These are phyloP conservation scores for Temnopleurus reevesii DNA, from an alignment of 53 echinoderm and acorn worm species.

Conservation along the genomic window DNA sequence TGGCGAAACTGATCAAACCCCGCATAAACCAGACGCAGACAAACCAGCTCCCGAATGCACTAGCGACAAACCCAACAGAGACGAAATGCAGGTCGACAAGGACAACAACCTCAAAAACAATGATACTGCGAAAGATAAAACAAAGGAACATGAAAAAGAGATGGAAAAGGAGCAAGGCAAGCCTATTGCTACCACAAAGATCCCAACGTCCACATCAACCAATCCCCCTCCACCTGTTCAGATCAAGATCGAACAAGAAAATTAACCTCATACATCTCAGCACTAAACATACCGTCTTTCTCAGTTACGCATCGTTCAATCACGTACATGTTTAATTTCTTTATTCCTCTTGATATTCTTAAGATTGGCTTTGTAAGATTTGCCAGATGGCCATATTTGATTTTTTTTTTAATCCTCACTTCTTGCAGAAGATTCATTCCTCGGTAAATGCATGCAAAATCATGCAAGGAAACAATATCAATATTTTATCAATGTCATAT, in stretches of 20 bases:
- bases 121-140: neutral
- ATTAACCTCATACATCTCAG: no score
- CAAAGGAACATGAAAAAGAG: neutral
- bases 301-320: no score
- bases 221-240: neutral
- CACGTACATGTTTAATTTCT: no score
- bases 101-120: neutral
- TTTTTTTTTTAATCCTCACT: no score
- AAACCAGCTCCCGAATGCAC: neutral
- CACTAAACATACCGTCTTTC: no score
- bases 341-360: no score
- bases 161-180: neutral
- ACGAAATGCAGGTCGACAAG: neutral
- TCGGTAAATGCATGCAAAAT: no score
- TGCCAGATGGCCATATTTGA: no score
- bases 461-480: no score
- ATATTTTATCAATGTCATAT: no score
- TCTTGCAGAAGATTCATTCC: no score
- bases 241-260: slow-evolving; percentile 48
- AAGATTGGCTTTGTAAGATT: no score
- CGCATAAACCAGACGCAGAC: neutral
- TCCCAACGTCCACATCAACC: neutral
- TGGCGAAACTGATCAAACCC: neutral
- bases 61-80: neutral
- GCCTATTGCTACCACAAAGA: neutral